A percentile compares a stretch with the other conserved stretches of the same genome.
Evolutionary conservation across 2,797 vertebrate genomes (phyloP).

Genomic region (Vipera latastei): DNA sequence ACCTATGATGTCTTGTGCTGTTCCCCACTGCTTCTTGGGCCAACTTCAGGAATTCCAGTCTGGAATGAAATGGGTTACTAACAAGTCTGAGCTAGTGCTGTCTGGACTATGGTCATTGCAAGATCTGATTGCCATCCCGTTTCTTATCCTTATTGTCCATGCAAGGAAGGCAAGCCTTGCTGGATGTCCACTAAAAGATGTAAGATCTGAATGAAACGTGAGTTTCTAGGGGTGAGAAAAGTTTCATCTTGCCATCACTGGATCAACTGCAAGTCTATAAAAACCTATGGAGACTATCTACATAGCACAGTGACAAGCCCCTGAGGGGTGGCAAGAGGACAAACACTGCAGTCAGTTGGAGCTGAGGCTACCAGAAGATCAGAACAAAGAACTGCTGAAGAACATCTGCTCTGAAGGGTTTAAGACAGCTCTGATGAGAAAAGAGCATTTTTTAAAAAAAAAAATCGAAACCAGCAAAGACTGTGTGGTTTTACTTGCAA

Average conservation of each 20-base stretch:
- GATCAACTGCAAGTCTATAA: background rate
- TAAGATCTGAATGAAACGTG: background rate
- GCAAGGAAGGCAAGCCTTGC: background rate
- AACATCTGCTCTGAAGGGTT: background rate
- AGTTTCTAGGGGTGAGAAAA: background rate
- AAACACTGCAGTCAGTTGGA: background rate
- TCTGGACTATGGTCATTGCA: background rate
- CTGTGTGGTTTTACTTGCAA: background rate
- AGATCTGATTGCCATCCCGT: background rate
- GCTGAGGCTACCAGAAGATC: background rate
- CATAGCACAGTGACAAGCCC: background rate
- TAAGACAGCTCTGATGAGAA: background rate
- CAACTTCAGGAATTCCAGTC: background rate
- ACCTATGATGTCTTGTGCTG: background rate
- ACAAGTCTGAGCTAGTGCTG: background rate
- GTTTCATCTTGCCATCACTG: background rate
- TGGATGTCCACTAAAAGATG: background rate
- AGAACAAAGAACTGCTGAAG: background rate
- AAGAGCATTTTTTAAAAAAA: background rate
- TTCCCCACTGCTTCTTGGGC: background rate
- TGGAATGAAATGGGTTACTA: background rate
- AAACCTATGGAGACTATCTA: background rate
- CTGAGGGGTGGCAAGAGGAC: background rate
- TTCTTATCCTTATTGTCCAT: background rate
- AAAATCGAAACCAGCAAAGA: background rate